A percentile compares a stretch with the other conserved stretches of the same genome.
Evolutionary conservation across 2,888 invertebrate species (phyloP).

Genomic region (Phaedon cochleariae): DNA sequence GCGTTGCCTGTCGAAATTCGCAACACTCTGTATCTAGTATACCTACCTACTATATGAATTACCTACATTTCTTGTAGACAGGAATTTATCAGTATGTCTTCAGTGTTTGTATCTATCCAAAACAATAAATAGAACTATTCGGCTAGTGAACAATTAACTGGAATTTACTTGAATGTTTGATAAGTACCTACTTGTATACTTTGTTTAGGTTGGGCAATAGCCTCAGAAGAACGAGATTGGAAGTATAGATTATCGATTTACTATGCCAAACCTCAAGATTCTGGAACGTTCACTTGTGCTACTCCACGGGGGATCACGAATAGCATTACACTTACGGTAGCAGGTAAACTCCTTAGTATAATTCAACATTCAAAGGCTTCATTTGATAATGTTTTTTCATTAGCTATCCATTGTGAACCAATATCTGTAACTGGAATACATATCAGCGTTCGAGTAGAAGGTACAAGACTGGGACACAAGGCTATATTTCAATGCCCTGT

Average conservation of each 20-base stretch:
- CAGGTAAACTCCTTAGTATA: conserved; percentile 68
- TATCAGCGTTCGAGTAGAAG: conserved; percentile 77
- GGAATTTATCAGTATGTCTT: too few species aligned
- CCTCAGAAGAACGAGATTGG: conserved; percentile 78
- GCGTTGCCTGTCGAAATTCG: too few species aligned
- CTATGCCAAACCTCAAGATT: conserved; percentile 84
- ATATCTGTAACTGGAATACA: conserved; percentile 70
- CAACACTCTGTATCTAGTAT: too few species aligned
- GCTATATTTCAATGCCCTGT: conserved; percentile 81
- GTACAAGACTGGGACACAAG: conserved; percentile 79
- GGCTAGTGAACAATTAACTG: too few species aligned
- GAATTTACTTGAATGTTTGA: too few species aligned
- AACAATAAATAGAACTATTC: too few species aligned
- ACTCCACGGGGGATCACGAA: conserved; percentile 83
- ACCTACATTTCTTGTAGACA: too few species aligned
- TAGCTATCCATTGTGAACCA: conserved; percentile 72
- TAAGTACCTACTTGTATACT: too few species aligned
- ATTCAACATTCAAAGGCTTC: neutral
- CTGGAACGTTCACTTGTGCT: conserved; percentile 85
- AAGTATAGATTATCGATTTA: conserved; percentile 84
- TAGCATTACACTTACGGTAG: conserved; percentile 76
- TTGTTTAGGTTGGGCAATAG: conserved; percentile 75
- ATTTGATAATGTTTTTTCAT: conserved; percentile 16
- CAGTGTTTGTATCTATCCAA: too few species aligned
- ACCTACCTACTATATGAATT: too few species aligned